Evolutionary conservation across 2,797 vertebrate species (phyloP).

Genomic region (Catharus ustulatus): DNA sequence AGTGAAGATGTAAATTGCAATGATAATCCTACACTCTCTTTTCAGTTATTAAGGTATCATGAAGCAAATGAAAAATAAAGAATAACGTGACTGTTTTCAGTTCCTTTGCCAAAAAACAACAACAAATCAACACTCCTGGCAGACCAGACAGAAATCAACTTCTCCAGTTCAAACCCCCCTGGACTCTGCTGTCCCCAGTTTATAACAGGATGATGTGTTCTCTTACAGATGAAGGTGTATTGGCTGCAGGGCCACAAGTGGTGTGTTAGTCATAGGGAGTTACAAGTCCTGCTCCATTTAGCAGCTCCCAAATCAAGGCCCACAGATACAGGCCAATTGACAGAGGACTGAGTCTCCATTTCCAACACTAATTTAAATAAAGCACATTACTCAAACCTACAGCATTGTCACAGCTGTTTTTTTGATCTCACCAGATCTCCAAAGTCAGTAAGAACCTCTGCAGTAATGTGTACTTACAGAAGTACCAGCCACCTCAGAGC

Average conservation of each 20-base stretch:
- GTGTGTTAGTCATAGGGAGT: background rate
- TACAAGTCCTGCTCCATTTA: background rate
- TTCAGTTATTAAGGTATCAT: background rate
- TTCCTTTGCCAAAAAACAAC: background rate
- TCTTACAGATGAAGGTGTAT: background rate
- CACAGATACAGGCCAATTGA: background rate
- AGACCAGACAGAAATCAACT: background rate
- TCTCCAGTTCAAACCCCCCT: background rate
- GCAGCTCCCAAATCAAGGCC: background rate
- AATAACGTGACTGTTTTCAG: accelerated
- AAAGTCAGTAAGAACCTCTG: background rate
- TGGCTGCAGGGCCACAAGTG: background rate
- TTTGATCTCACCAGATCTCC: background rate
- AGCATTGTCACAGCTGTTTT: constrained; percentile 1
- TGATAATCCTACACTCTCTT: background rate
- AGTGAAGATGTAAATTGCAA: background rate
- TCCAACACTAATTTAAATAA: constrained; percentile 30
- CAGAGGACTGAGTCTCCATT: background rate
- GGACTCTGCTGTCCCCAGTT: background rate
- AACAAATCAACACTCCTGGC: background rate
- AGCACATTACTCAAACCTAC: constrained; percentile 17
- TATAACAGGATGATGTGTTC: background rate
- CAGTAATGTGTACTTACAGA: background rate
- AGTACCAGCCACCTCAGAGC: background rate
- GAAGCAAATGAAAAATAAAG: background rate